Evolutionary conservation across 2,888 invertebrate species (phyloP).

Genomic region (Andrena praecox): DNA sequence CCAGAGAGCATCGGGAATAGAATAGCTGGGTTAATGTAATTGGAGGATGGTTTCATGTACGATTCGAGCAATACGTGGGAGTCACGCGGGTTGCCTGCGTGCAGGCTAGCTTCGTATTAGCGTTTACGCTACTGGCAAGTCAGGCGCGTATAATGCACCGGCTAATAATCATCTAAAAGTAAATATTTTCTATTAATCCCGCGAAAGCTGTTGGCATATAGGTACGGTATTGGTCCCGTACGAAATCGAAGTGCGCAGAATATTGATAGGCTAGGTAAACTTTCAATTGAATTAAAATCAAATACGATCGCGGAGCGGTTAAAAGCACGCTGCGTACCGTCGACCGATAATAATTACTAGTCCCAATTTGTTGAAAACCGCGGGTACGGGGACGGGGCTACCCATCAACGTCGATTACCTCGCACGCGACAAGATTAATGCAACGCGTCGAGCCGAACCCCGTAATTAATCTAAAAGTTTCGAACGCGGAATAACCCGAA

Average conservation of each 20-base stretch:
- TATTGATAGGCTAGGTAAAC: neutral
- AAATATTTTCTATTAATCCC: no score
- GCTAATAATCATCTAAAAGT: no score
- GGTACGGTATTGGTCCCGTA: no score
- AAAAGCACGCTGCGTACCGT: neutral
- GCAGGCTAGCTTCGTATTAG: neutral
- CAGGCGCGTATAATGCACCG: no score
- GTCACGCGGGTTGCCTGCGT: slow-evolving; percentile 10
- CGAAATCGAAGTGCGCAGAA: neutral
- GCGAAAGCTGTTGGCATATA: no score
- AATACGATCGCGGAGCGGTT: neutral
- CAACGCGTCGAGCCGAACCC: neutral
- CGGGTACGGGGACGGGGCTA: neutral
- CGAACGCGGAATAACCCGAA: slow-evolving; percentile 17
- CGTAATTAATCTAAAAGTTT: slow-evolving; percentile 39
- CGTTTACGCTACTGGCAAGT: no score
- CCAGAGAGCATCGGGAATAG: neutral
- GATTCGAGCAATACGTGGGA: neutral
- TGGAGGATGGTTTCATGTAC: neutral
- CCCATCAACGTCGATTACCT: slow-evolving; percentile 21
- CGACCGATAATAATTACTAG: slow-evolving; percentile 8
- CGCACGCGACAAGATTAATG: slow-evolving; percentile 35
- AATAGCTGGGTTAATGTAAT: neutral
- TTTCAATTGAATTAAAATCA: slow-evolving; percentile 1
- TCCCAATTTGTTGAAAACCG: slow-evolving; percentile 2